Conservation (phyloP, 2,113 vertebrate species). For the Eptesicus fuscus region DNA sequence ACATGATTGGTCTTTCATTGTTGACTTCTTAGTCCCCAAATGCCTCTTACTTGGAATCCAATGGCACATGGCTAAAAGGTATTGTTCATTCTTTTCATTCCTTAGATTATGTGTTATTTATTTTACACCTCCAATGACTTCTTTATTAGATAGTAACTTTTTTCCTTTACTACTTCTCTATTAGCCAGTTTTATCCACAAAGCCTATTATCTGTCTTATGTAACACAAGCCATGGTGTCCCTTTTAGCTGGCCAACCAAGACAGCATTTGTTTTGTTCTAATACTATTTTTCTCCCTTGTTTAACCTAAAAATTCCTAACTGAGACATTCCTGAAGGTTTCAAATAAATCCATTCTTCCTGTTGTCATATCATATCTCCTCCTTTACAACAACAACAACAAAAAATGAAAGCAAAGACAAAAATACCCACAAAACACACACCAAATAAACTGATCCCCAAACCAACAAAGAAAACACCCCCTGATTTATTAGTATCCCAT, state of each 20-base stretch:
- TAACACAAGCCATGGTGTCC: not conserved
- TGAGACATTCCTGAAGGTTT: not conserved
- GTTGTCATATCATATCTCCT: not conserved
- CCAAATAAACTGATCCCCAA: not conserved
- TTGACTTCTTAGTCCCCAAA: not conserved
- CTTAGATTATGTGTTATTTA: not conserved
- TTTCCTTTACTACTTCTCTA: not conserved
- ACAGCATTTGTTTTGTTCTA: not conserved
- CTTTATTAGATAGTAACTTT: not conserved
- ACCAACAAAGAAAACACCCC: not conserved
- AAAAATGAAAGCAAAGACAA: not conserved
- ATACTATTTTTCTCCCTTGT: slow-evolving; percentile 8
- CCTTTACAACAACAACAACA: slow-evolving; percentile 18
- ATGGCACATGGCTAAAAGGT: not conserved
- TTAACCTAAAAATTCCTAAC: slow-evolving; percentile 30
- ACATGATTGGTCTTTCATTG: not conserved
- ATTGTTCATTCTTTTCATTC: not conserved
- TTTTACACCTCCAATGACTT: not conserved
- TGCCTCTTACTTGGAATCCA: not conserved
- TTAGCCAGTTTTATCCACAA: not conserved
- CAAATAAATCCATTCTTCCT: not conserved
- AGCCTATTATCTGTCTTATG: not conserved
- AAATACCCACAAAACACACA: too few relatives aligned
- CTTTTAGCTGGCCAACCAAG: not conserved
- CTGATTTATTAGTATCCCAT: not conserved